These are phyloP conservation scores for Diabrotica balteata DNA, from an alignment of 2,888 invertebrate genomes.

Conservation along the genomic window DNA sequence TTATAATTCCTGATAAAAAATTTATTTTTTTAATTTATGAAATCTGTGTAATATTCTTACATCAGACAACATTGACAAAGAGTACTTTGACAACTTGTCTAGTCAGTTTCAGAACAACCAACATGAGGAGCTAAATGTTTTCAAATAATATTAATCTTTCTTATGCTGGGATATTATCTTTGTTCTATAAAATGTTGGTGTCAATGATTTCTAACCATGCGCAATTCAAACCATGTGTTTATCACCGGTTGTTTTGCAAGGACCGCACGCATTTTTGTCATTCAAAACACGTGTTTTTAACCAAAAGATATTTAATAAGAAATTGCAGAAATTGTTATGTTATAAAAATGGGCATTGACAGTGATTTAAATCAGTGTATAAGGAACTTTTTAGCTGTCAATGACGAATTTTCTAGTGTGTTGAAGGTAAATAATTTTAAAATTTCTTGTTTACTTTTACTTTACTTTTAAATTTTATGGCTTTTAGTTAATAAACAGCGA, in stretches of 20 bases:
- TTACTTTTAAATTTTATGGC: not conserved
- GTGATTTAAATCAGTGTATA: constrained; percentile 31
- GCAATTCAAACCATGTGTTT: not conserved
- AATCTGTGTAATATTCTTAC: too few species aligned
- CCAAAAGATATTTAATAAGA: not conserved
- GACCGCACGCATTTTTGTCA: not conserved
- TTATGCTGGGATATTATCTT: not conserved
- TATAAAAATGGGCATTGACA: constrained; percentile 25
- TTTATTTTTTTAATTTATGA: too few species aligned
- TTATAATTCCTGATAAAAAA: too few species aligned
- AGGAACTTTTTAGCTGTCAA: constrained; percentile 41
- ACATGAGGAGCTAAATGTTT: too few species aligned
- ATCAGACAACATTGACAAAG: too few species aligned
- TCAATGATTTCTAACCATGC: too few species aligned
- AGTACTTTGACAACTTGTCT: too few species aligned
- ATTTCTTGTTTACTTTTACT: not conserved
- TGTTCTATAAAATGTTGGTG: too few species aligned
- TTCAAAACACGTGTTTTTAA: constrained; percentile 23
- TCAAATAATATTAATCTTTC: not conserved
- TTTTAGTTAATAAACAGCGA: constrained; percentile 29
- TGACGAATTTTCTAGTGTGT: constrained; percentile 44
- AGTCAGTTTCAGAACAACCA: too few species aligned
- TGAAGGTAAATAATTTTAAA: constrained; percentile 43
- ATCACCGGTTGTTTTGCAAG: constrained; percentile 1
- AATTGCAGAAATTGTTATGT: not conserved